Conservation (phyloP, 2,888 invertebrate species). For the Cinara cedri region DNA sequence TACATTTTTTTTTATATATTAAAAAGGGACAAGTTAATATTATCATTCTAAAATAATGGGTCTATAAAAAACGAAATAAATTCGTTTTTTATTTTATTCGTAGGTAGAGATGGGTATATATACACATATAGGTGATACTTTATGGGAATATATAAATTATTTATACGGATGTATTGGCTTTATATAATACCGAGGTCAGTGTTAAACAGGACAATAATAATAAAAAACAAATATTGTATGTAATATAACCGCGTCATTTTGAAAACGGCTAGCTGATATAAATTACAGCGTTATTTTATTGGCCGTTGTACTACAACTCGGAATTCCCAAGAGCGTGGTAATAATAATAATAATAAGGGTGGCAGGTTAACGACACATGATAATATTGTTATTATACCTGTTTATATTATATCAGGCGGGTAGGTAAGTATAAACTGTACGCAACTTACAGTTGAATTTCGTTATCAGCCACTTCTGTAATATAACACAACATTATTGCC, state of each 20-base stretch:
- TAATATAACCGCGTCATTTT: background rate
- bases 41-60: too few relatives aligned
- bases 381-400: slow-evolving; percentile 22
- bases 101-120: too few relatives aligned
- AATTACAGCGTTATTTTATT: slow-evolving; percentile 9
- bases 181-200: background rate
- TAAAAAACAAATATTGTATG: background rate
- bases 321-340: slow-evolving; percentile 36
- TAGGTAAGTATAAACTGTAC: background rate
- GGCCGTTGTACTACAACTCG: slow-evolving; percentile 42
- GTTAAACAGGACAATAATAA: background rate
- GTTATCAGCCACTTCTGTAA: slow-evolving; percentile 42
- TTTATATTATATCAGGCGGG: slow-evolving; percentile 3
- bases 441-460: slow-evolving; percentile 29
- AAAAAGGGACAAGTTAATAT: too few relatives aligned
- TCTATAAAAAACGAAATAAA: too few relatives aligned
- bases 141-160: background rate
- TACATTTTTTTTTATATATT: too few relatives aligned
- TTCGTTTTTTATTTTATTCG: too few relatives aligned
- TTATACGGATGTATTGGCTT: background rate
- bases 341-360: slow-evolving; percentile 31
- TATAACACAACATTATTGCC: slow-evolving; percentile 53
- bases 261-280: background rate
- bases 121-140: too few relatives aligned
- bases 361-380: slow-evolving; percentile 38